Evolutionary conservation across 2,888 invertebrate genomes (phyloP).

Genomic region (Trichogramma evanescens): DNA sequence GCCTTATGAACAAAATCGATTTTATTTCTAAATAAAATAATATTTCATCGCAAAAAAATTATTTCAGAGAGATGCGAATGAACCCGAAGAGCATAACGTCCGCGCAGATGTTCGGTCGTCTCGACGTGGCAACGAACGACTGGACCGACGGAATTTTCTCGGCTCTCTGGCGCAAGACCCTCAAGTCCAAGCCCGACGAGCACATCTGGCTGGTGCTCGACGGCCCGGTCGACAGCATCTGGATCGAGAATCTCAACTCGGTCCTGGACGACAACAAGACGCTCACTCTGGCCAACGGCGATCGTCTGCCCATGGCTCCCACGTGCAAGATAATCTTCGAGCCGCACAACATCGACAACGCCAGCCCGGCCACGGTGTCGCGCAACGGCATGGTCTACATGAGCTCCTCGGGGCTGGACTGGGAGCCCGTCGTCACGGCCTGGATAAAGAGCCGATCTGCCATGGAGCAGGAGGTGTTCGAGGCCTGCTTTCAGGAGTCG

Average conservation of each 20-base stretch:
- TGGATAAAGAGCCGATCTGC: constrained; percentile 68
- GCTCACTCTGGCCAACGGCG: constrained; percentile 89
- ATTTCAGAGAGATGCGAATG: constrained; percentile 85
- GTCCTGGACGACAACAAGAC: constrained; percentile 96
- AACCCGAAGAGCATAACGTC: constrained; percentile 97
- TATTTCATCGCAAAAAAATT: not conserved
- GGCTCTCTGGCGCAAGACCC: constrained; percentile 89
- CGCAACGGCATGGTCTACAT: constrained; percentile 92
- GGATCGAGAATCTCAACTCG: constrained; percentile 97
- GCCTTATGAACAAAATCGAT: no score
- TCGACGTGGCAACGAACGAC: constrained; percentile 95
- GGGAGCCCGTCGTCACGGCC: constrained; percentile 81
- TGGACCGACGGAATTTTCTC: constrained; percentile 99
- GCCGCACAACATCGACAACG: constrained; percentile 95
- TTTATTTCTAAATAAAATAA: not conserved
- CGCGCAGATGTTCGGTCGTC: constrained; percentile 93
- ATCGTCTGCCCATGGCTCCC: constrained; percentile 88
- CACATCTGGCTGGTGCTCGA: constrained; percentile 91
- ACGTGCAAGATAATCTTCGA: constrained; percentile 95
- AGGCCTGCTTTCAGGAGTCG: constrained; percentile 49
- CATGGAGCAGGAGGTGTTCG: constrained; percentile 53
- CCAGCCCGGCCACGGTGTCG: constrained; percentile 94
- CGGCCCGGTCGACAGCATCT: constrained; percentile 94
- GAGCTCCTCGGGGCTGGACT: constrained; percentile 92
- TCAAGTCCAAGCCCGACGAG: constrained; percentile 77